Base-by-base conservation (phyloP, 2,797 vertebrate genomes). In the Emys orbicularis region DNA sequence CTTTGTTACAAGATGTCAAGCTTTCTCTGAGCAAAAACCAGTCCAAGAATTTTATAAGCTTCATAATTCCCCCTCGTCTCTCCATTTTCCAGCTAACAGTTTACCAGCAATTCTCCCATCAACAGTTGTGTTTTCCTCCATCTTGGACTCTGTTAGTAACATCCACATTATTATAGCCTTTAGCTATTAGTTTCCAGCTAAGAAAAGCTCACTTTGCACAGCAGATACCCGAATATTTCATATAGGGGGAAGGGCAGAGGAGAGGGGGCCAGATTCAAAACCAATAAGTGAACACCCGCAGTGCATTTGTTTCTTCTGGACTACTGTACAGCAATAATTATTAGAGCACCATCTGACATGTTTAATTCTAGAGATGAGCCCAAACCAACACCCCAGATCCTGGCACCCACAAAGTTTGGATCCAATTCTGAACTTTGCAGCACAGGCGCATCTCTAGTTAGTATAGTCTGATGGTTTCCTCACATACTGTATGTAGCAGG, bases 111-210 rank as follows among this genome's bases (percentile, higher is more conserved):
- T 2, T 49, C 54, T 84, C 13, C 25, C 27, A 15, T 2, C 82
- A 72, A n/a, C 49, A 41, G 56, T 12, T n/a, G 27, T 50, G 19
- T 9, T 3, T 12, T 47, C 4, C 74, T 56, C 16, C 74, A 59
- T 18, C 4, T 68, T 83, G 2, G 76, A 47, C 21, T 56, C 47
- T 29, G 47, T 57, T 6, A 10, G 72, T 6, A 37, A 84, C 41
- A 3, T 1, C 29, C 1, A 41, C 4, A 0, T 0, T 5, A n/a
- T 59, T 31, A 59, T 53, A 88, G 15, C 34, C 56, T n/a, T 50
- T 0, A 0, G 53, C 54, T 91, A 61, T 52, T 0, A 8, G 21
- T 12, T 53, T 5, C 0, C 83, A 53, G 25, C 12, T 15, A 81
- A 18, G 53, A 44, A 21, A 37, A 56, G 79, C 19, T 91, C 83